Percentiles rank a stretch among this genome's conserved stretches.
phyloP scores from a whole-genome alignment of 92 coral and sea anemone species.

The Paragorgia papillata region DNA sequence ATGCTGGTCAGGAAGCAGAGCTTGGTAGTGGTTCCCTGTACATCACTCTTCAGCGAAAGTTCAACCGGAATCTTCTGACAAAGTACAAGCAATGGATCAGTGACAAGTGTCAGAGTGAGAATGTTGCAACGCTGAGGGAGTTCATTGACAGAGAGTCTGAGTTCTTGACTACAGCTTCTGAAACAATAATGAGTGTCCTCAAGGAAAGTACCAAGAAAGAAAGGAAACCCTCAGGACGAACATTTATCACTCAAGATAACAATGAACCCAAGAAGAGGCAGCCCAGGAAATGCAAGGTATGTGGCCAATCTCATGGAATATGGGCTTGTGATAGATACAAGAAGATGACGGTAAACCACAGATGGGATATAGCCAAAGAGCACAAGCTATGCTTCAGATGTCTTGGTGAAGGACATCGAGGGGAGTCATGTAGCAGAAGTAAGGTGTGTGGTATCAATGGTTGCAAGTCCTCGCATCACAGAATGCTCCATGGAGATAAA shows the following conservation, averaged over 20 bases:
- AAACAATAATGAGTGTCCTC: too few species aligned
- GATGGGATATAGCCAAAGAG: constrained; percentile 52
- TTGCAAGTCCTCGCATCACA: constrained; percentile 11
- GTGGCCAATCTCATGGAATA: constrained; percentile 40
- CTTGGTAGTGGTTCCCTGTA: constrained; percentile 64
- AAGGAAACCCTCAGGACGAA: too few species aligned
- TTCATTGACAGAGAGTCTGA: too few species aligned
- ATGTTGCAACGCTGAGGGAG: too few species aligned
- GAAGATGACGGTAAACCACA: constrained; percentile 4
- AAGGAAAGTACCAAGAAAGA: too few species aligned
- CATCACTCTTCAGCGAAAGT: constrained; percentile 46
- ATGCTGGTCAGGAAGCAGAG: constrained; percentile 65
- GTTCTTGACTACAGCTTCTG: too few species aligned
- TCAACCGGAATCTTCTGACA: too few species aligned
- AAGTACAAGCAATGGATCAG: too few species aligned
- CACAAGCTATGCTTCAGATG: constrained; percentile 57
- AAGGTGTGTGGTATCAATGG: constrained; percentile 58
- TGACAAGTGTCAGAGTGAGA: too few species aligned
- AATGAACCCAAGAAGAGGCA: too few species aligned
- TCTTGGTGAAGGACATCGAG: constrained; percentile 48
- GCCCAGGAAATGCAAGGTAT: constrained; percentile 53
- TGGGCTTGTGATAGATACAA: constrained; percentile 54
- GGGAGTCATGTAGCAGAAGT: constrained; percentile 49
- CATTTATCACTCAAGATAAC: too few species aligned
- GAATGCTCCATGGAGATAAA: constrained; percentile 3